Evolutionary conservation across 2,113 vertebrate genomes (phyloP).

Genomic region (Miniopterus natalensis): DNA sequence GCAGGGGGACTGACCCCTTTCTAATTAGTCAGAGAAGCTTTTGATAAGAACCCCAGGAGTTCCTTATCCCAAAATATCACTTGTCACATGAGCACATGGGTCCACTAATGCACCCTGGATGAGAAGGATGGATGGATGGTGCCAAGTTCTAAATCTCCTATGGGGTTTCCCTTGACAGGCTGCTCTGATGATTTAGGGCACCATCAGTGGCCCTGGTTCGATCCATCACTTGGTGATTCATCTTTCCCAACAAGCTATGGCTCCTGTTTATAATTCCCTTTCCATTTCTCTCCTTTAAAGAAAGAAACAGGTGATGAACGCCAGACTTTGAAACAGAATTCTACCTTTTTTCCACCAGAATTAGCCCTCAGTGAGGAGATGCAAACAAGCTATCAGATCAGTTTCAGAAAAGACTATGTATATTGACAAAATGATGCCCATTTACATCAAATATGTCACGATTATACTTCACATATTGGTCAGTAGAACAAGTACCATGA

Average conservation of each 20-base stretch:
- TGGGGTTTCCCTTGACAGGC: conserved; percentile 83
- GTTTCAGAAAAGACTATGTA: background rate
- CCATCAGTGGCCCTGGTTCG: conserved; percentile 83
- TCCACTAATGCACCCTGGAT: background rate
- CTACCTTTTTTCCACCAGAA: conserved; percentile 3
- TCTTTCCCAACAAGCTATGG: conserved; percentile 83
- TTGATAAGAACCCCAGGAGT: conserved; percentile 60
- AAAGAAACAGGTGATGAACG: conserved; percentile 28
- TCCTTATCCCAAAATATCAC: conserved; percentile 59
- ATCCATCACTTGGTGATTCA: conserved; percentile 85
- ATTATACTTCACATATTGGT: background rate
- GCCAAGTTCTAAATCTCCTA: conserved; percentile 84
- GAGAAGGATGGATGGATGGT: conserved; percentile 81
- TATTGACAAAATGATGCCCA: background rate
- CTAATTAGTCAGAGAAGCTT: conserved; percentile 63
- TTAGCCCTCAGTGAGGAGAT: background rate
- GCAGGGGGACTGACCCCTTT: background rate
- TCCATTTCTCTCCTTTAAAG: conserved; percentile 63
- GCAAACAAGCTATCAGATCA: background rate
- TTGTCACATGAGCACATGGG: conserved; percentile 26
- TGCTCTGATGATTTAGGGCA: conserved; percentile 86
- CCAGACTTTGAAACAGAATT: background rate
- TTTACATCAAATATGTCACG: background rate
- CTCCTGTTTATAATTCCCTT: conserved; percentile 78
- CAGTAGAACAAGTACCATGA: background rate